Evolutionary conservation across 2,888 invertebrate species (phyloP), one percentile per base, ranked within the genome.

Genomic region (Ennomos quercinarius): DNA sequence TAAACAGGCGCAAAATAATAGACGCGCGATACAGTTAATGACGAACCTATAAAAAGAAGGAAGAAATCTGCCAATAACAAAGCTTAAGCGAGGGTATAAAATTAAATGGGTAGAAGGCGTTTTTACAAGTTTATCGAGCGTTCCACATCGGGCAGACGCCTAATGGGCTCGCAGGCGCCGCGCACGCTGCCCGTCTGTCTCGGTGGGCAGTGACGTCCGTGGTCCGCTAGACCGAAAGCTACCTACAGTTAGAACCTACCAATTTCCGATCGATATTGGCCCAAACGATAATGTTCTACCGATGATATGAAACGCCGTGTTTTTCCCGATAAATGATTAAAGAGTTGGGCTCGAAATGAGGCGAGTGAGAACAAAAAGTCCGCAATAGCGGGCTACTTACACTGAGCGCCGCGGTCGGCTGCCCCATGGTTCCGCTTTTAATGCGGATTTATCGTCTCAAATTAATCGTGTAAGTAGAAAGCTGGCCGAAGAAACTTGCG

Each of bases 81-180:
- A 84, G 87, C 87, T 89, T 87, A 88, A 87, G 87, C 87, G 81
- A 80, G 84, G 86, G 79, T 87, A 89, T 91, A 91, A 91, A 91
- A 91, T 91, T 90, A 91, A 91, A 91, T 89, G 87, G 87, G 86
- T 87, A 87, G 89, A 89, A 89, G 87, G 89, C 89, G 89, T 90
- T 91, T 91, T 91, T 90, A 91, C 87, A 91, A 91, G 91, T 91
- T 91, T 91, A 91, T 91, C 90, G 91, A 91, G 91, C 92, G 91
- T 89, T 90, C 89, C 75, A 89, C 86, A 89, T 88, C 86, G 86
- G 82, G 83, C 84, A 87, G 91, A 88, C 90, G 83, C 83, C 81
- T 91, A 91, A 91, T 91, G 90, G 90, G 82, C 83, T 83, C 77
- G 78, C 79, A 87, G 91, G 91, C 91, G 90, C 90, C 90, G 86